Conservation (phyloP, 2,888 invertebrate genomes). For the Cheilosia scutellata region DNA sequence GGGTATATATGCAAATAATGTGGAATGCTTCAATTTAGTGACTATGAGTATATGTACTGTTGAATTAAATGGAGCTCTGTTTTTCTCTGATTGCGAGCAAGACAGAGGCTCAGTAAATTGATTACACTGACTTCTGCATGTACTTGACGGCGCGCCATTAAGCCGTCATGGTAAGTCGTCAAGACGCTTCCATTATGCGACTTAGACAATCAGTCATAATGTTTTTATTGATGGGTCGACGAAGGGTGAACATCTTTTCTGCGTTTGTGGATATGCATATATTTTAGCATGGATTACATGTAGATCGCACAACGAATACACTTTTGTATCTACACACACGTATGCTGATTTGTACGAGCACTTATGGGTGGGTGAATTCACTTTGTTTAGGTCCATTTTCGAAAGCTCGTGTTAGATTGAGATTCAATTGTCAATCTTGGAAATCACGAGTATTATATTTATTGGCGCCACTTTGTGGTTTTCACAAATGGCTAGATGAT, state of each 20-base stretch:
- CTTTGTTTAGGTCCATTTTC: no score
- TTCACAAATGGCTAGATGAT: no score
- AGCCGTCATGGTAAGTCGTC: conserved; percentile 58
- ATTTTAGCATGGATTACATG: conserved; percentile 1
- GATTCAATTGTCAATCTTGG: no score
- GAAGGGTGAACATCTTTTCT: conserved; percentile 33
- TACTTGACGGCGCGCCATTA: conserved; percentile 63
- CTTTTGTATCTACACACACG: no score
- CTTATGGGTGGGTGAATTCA: no score
- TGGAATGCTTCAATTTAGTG: conserved; percentile 58
- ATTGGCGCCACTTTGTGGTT: no score
- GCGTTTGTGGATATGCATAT: conserved; percentile 5
- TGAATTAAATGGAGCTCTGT: conserved; percentile 49
- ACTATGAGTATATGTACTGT: conserved; percentile 18
- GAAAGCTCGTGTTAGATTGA: no score
- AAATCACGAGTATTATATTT: no score
- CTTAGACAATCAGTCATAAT: conserved; percentile 56
- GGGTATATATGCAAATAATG: conserved; percentile 51
- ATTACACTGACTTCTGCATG: conserved; percentile 58
- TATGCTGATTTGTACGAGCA: no score
- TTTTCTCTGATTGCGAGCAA: conserved; percentile 45
- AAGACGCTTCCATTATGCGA: conserved; percentile 50
- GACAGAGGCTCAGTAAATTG: conserved; percentile 52
- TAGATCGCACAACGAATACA: background rate
- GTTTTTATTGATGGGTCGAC: conserved; percentile 60